These are phyloP conservation scores for Xiphorhynchus erythropygius DNA, from an alignment of 2,797 vertebrate genomes.

Conservation along the genomic window DNA sequence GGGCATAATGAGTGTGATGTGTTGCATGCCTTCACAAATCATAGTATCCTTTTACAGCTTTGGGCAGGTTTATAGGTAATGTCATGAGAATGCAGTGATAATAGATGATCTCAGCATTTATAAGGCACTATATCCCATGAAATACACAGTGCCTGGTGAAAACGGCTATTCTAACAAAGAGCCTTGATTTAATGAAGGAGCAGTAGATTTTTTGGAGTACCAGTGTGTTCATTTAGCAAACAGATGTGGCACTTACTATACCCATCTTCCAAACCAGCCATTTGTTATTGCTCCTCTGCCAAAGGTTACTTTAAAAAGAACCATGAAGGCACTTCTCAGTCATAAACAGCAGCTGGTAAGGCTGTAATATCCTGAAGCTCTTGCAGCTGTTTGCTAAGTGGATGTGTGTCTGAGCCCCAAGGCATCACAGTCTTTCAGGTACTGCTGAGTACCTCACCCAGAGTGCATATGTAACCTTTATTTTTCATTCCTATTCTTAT, in stretches of 20 bases:
- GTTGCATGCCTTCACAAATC: not conserved
- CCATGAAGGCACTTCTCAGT: not conserved
- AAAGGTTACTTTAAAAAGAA: constrained; percentile 38
- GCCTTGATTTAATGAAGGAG: not conserved
- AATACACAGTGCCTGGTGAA: not conserved
- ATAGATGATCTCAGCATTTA: not conserved
- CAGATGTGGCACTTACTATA: constrained; percentile 23
- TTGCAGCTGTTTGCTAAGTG: constrained; percentile 9
- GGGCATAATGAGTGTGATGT: not conserved
- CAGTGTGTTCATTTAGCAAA: constrained; percentile 10
- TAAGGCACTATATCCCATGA: not conserved
- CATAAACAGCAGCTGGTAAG: constrained; percentile 7
- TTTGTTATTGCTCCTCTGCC: not conserved
- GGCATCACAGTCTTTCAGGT: not conserved
- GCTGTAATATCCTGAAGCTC: not conserved
- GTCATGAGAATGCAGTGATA: not conserved
- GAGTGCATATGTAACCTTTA: not conserved
- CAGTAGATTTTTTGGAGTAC: constrained; percentile 20
- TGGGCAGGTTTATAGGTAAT: not conserved
- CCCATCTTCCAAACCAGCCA: not conserved
- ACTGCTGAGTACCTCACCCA: not conserved
- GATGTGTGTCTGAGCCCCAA: not conserved
- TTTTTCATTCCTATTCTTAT: not conserved
- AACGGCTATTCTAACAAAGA: constrained; percentile 5
- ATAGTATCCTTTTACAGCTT: not conserved